Percentiles rank a stretch among this genome's conserved stretches.
These are phyloP conservation scores for Platycheirus rosarum DNA, from an alignment of 2,888 invertebrate species.

Conservation along the genomic window DNA sequence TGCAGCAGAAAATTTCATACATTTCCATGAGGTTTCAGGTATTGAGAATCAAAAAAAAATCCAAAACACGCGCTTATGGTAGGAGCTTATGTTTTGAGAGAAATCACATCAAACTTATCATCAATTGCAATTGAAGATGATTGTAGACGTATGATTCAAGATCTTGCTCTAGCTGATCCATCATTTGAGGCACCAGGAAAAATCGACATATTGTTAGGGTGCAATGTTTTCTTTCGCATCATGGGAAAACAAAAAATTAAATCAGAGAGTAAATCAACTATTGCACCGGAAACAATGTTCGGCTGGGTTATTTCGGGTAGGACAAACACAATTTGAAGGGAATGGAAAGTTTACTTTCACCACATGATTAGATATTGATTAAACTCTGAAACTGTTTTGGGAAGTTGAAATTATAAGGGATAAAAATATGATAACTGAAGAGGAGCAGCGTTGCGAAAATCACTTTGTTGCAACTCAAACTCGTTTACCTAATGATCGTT, in stretches of 20 bases:
- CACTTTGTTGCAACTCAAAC: constrained; percentile 10
- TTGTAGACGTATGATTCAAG: constrained; percentile 14
- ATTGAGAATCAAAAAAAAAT: not conserved
- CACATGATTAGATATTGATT: constrained; percentile 3
- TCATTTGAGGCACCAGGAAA: not conserved
- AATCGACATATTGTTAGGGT: not conserved
- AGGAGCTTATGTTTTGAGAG: not conserved
- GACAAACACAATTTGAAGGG: not conserved
- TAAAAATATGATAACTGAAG: constrained; percentile 17
- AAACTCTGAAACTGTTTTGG: constrained; percentile 11
- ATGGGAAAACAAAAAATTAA: constrained; percentile 3
- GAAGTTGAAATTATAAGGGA: not conserved
- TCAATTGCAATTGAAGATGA: not conserved
- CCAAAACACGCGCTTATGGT: too few species aligned
- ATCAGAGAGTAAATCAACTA: not conserved
- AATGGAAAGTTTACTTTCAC: constrained; percentile 2
- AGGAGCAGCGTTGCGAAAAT: constrained; percentile 1
- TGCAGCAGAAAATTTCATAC: constrained; percentile 5
- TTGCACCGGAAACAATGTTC: not conserved
- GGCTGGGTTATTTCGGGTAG: constrained; percentile 6
- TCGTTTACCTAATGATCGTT: not conserved
- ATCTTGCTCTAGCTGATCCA: not conserved
- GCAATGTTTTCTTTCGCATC: constrained; percentile 7
- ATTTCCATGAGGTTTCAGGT: not conserved
- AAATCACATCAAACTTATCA: not conserved